phyloP scores from a whole-genome alignment of 1,140 invertebrate genomes.

The Homalodisca vitripennis region DNA sequence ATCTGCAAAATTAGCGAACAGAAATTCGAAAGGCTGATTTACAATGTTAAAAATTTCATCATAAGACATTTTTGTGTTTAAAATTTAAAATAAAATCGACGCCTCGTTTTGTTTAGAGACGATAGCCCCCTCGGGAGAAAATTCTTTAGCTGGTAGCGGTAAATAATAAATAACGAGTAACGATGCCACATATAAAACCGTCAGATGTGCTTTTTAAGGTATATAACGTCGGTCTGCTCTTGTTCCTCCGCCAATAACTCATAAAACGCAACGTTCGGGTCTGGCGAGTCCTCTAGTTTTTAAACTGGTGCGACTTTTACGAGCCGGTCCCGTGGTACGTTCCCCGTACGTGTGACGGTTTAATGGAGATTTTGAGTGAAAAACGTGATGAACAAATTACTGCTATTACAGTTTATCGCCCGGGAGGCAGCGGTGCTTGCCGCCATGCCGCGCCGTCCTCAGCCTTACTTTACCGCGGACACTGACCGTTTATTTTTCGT shows the following conservation, averaged over 20 bases:
- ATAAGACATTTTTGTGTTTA: no score
- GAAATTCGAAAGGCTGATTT: no score
- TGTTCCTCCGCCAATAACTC: background rate
- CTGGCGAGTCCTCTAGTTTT: constrained; percentile 1
- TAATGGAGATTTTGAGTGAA: constrained; percentile 27
- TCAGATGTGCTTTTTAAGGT: background rate
- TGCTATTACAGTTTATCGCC: constrained; percentile 20
- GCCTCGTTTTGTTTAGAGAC: no score
- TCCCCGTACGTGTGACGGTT: constrained; percentile 15
- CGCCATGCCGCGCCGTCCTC: background rate
- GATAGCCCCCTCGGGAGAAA: no score
- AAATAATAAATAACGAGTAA: no score
- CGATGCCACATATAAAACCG: background rate
- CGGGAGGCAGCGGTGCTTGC: background rate
- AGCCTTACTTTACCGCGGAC: no score
- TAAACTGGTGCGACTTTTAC: constrained; percentile 25
- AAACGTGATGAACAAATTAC: constrained; percentile 27
- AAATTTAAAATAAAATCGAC: no score
- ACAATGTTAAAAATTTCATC: no score
- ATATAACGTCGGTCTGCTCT: background rate
- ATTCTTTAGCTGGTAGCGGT: no score
- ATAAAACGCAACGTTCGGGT: background rate
- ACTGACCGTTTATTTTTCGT: no score
- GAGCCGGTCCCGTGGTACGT: background rate
- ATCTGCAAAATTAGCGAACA: no score